Evolutionary conservation across 2,888 invertebrate species (phyloP).

Genomic region (Seira ritae): DNA sequence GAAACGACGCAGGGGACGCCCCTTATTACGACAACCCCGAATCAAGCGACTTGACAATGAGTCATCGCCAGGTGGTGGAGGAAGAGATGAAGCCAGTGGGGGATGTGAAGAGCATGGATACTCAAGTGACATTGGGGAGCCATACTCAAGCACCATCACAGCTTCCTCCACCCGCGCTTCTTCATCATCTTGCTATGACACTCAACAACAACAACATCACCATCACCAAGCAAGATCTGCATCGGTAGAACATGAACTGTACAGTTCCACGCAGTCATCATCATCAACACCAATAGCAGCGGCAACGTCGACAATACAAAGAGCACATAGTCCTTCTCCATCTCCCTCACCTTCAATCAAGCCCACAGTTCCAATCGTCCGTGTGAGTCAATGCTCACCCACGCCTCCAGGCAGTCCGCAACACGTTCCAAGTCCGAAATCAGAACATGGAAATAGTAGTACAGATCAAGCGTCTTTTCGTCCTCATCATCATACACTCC

Average conservation of each 20-base stretch:
- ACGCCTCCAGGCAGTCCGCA: conserved; percentile 73
- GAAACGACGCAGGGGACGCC: conserved; percentile 78
- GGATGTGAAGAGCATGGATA: conserved; percentile 66
- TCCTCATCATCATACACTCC: conserved; percentile 39
- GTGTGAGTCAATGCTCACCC: conserved; percentile 72
- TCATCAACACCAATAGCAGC: conserved; percentile 36
- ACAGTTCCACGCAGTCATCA: conserved; percentile 40
- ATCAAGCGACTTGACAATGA: conserved; percentile 77
- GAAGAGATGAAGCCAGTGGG: conserved; percentile 47
- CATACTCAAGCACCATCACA: conserved; percentile 30
- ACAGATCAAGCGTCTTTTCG: conserved; percentile 19
- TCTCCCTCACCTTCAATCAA: conserved; percentile 42
- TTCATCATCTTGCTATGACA: conserved; percentile 55
- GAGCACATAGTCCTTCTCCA: conserved; percentile 37
- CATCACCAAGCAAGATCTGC: conserved; percentile 64
- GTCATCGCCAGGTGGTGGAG: conserved; percentile 59
- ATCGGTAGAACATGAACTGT: conserved; percentile 56
- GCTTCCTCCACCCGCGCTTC: not conserved
- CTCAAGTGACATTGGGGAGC: conserved; percentile 61
- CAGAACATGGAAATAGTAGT: conserved; percentile 35
- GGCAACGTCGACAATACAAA: conserved; percentile 30
- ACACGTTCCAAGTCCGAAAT: conserved; percentile 49
- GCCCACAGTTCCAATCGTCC: conserved; percentile 70
- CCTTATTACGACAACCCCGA: conserved; percentile 81
- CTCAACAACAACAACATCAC: conserved; percentile 49